Base-by-base conservation (phyloP, 1,140 invertebrate species). In the Cotesia chilonis region DNA sequence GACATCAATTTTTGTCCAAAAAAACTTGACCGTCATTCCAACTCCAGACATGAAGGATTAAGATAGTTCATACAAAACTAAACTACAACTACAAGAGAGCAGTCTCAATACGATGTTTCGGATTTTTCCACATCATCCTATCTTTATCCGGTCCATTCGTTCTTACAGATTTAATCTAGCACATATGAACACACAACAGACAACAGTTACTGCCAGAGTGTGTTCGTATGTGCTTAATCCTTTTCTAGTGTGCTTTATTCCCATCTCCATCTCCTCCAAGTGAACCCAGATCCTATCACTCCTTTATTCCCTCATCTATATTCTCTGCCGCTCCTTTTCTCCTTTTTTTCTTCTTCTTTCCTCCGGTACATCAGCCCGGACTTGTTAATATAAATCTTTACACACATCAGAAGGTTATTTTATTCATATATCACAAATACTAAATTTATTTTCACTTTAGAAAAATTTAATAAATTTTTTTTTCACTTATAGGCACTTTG, bases 51-150 rank as follows among this genome's bases (percentile, higher is more conserved):
- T 47, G 41, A 47, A 47, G 41, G 41, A 47, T 47, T 47, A 47
- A 6, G 9, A 10, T 47, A 47, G 41, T 10, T 47, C 4, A 47
- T 47, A 47, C 41, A 9, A 47, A 9, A 47, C 41, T 9, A 6
- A 47, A 47, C 5, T 47, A 47, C 1, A 47, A 47, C 41, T 47
- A 47, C 41, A 47, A 47, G 41, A 47, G 41, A 37, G 63, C 63
- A 65, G 36, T 37, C 37, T 80, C 77, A 77, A 80, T 80, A 78
- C 76, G 78, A 81, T 81, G 74, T 76, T 73, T 74, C 75, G 73
- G 67, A 68, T 77, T 71, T 77, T 76, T 76, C 68, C 17, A 68
- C 71, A 75, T 64, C 72, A 74, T 76, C 68, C 76, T 71, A 72
- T 69, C 68, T 69, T 38, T 74, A 74, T 76, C 70, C 76, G 71